These are phyloP conservation scores for Bembecia ichneumoniformis DNA, from an alignment of 2,888 invertebrate genomes.

Conservation along the genomic window DNA sequence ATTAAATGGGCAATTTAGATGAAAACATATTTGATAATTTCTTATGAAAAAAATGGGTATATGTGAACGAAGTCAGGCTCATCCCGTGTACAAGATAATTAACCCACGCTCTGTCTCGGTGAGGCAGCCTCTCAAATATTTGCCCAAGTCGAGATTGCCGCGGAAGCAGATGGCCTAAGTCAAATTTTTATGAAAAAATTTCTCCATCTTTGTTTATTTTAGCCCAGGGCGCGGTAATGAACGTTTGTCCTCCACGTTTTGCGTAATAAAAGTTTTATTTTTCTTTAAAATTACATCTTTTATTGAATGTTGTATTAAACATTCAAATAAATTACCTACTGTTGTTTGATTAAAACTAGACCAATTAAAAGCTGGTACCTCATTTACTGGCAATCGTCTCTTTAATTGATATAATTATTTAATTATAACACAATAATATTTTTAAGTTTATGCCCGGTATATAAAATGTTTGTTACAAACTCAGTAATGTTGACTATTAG, in stretches of 20 bases:
- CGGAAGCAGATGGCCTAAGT: conserved; percentile 54
- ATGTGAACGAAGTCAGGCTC: neutral
- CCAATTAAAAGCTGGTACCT: too few relatives aligned
- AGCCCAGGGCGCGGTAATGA: conserved; percentile 32
- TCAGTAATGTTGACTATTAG: too few relatives aligned
- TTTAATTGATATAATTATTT: too few relatives aligned
- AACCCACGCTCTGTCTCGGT: neutral
- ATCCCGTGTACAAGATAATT: neutral
- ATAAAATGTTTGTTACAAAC: too few relatives aligned
- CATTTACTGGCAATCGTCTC: too few relatives aligned
- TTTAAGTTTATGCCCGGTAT: too few relatives aligned
- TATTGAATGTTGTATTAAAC: neutral
- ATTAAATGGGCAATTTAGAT: too few relatives aligned
- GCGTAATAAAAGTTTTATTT: neutral
- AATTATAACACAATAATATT: too few relatives aligned
- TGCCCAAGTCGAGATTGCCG: conserved; percentile 38
- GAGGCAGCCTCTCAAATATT: conserved; percentile 37
- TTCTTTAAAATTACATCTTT: neutral
- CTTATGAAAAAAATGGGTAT: neutral
- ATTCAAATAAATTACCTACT: too few relatives aligned
- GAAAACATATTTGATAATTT: too few relatives aligned
- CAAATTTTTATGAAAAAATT: conserved; percentile 59
- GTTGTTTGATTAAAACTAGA: too few relatives aligned
- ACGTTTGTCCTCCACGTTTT: conserved; percentile 8
- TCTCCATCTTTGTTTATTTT: conserved; percentile 36